Evolutionary conservation across 2,888 invertebrate genomes (phyloP), one percentile per base, ranked within the genome.

Genomic region (Drosophila algonquin): DNA sequence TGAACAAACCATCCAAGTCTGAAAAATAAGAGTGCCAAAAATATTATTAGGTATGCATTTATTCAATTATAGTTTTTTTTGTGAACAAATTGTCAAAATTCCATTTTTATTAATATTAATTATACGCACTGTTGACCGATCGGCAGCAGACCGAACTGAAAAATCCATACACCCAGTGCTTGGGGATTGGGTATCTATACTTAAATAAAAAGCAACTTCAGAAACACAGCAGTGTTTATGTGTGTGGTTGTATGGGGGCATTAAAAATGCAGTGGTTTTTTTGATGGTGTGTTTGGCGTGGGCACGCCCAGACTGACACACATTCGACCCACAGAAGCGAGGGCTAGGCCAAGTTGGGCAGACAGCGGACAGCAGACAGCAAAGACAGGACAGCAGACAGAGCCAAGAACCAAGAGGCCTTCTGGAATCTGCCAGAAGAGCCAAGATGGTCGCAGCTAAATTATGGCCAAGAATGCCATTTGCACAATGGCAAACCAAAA

Each of bases 351-450:
- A 35, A 46, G 30, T 53, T n/a, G 32, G 32, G 21, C 24, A 14
- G 44, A 32, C 44, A 18, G 24, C 40, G 32, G 24, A 46, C 60
- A 32, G 48, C 53, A 40, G 24, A 24, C 24, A 24, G 24, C 21
- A 21, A 21, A 21, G 24, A 24, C 24, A 24, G 24, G 24, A 46
- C 60, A 32, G 48, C 53, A 40, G 32, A 24, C 35, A 52, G 56
- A 47, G 61, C 45, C 56, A n/a, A 69, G 63, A 12, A 52, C 16
- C n/a, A 55, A 24, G 47, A 70, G 63, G 51, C 65, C 75, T 79
- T 80, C 81, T 81, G 80, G 81, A 84, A 81, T 68, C 73, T 81
- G 70, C 79, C 61, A 78, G 59, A 59, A 65, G 46, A 45, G 32
- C 44, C 44, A 59, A 68, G 51, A 48, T 64, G 47, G 40, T 52